Conservation (phyloP, 2,797 vertebrate species). For the Lagodon rhomboides region DNA sequence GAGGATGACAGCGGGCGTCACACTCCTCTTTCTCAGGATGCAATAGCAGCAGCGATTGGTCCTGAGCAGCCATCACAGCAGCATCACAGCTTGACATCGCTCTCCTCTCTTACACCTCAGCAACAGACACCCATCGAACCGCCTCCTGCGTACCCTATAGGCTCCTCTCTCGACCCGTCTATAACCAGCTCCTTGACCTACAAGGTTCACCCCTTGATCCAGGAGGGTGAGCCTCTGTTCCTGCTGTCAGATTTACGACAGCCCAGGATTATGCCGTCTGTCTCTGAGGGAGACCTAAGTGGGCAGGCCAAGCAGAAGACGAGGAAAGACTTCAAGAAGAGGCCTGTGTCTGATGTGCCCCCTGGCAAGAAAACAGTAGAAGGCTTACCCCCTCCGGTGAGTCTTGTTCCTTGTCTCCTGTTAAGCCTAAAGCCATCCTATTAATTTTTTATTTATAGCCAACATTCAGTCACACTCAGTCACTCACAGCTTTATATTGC, state of each 20-base stretch:
- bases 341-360: constrained; percentile 92
- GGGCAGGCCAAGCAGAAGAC: constrained; percentile 87
- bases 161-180: constrained; percentile 81
- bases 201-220: constrained; percentile 87
- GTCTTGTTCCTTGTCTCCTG: constrained; percentile 58
- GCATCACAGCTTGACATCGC: constrained; percentile 69
- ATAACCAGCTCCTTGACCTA: constrained; percentile 85
- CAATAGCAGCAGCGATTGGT: constrained; percentile 36
- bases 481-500: background rate
- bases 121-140: constrained; percentile 86
- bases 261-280: constrained; percentile 89
- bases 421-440: background rate
- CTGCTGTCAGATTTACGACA: constrained; percentile 81
- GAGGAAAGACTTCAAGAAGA: constrained; percentile 92
- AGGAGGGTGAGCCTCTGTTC: constrained; percentile 83
- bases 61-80: constrained; percentile 52
- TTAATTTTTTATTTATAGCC: background rate
- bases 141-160: constrained; percentile 86
- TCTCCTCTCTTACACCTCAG: constrained; percentile 70
- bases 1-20: constrained; percentile 88
- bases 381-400: constrained; percentile 94
- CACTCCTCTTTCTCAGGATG: constrained; percentile 84
- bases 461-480: background rate
- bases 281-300: constrained; percentile 94
- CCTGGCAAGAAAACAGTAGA: constrained; percentile 92